Evolutionary conservation across 2,888 invertebrate genomes (phyloP), one percentile per base, ranked within the genome.

Genomic region (Epinotia nisella): DNA sequence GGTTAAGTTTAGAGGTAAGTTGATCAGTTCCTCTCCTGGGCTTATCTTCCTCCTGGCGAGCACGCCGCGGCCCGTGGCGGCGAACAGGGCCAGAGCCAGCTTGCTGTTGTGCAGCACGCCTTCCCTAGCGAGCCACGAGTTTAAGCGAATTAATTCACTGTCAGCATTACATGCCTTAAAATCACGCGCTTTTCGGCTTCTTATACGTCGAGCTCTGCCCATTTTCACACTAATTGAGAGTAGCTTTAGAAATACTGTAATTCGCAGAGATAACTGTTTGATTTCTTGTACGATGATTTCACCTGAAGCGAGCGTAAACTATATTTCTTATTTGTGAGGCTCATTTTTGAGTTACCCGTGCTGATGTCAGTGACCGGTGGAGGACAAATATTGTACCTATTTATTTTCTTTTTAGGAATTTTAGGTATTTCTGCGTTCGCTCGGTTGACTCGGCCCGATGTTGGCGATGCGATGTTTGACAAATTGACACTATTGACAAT

Each of bases 51-150:
- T 91, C 80, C 94, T 95, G 0, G 96, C 95, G 80, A 95, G 93
- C 29, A 98, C 90, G 24, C 98, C 98, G 71, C 98, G 94, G 10
- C 97, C 97, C 5, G 97, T 97, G 11, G 90, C 83, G 35, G 91
- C 77, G 86, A 97, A 97, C 71, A 93, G 81, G 9, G 94, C 93
- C n/a, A 95, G 88, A 29, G 88, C 87, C 21, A 97, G 85, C 75
- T 94, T 92, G 17, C 93, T 92, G 59, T 94, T 91, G 77, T 95
- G 94, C 59, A 87, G 86, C 94, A 96, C 95, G 65, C 94, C 94
- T 75, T 94, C 87, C 68, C 87, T 82, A 24, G 88, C 83, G 75
- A 95, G 87, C 95, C 95, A 95, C 73, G 91, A 88, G 77, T 94
- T 94, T 45, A 95, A 84, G 75, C 87, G 83, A 79, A 95, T 87